Base-by-base conservation (phyloP, 2,113 vertebrate species). In the Cryptotis parvus region DNA sequence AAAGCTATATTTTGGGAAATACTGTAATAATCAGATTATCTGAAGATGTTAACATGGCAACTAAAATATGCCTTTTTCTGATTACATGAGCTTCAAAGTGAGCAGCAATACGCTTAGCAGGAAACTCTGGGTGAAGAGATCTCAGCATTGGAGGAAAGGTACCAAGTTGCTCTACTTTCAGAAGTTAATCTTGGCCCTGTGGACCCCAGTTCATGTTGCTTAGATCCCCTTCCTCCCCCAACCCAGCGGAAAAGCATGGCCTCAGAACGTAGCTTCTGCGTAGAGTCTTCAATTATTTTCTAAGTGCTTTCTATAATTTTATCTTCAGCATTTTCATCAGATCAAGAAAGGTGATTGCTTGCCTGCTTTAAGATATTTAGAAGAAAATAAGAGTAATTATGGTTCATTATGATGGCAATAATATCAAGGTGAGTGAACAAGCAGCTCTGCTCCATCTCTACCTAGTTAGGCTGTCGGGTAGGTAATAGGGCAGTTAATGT, bases 41-140 rank as follows among this genome's bases (percentile, higher is more conserved):
- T 63, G 77, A 80, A 94, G 68, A 41, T 87, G 78, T 70, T 91
- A 83, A 93, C 89, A 85, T 0, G 82, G 27, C 43, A 33, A 22
- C n/a, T 86, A 91, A 86, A 85, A 90, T 65, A 76, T 18, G 66
- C 26, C n/a, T 31, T 16, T 80, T 73, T 89, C 69, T 9, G 52
- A 68, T 74, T 27, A n/a, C 9, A 29, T 41, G 33, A 33, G 22
- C 76, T 95, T 83, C 75, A 70, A 92, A 5, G 82, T 65, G 24
- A 35, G 4, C 10, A 39, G 3, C 66, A 80, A 79, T 55, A 92
- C 90, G 93, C n/a, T 70, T 79, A 74, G 76, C 49, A 52, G 16
- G 16, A 91, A 79, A 63, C 24, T 68, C 63, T 78, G 29, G 18
- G 69, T 78, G 61, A 70, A 69, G 66, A 89, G 49, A 74, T 70